Evolutionary conservation across 2,797 vertebrate species (phyloP).

Genomic region (Babyrousa celebensis): DNA sequence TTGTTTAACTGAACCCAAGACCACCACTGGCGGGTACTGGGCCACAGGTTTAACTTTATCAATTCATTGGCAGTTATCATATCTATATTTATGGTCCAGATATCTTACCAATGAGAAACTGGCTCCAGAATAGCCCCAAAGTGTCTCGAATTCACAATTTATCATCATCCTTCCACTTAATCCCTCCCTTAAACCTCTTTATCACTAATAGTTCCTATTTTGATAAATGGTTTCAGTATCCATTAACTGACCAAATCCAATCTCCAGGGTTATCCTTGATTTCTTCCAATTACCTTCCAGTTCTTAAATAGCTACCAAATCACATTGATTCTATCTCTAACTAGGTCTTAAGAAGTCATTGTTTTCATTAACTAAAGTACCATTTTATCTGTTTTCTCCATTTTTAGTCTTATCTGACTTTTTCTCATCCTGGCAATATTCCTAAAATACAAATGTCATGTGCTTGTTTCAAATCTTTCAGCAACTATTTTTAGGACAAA

Average conservation of each 20-base stretch:
- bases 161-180: background rate
- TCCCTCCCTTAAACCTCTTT: background rate
- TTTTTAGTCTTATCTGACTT: background rate
- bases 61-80: background rate
- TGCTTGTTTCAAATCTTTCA: constrained; percentile 39
- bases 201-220: background rate
- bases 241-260: background rate
- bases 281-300: background rate
- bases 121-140: background rate
- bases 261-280: background rate
- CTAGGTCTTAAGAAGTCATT: background rate
- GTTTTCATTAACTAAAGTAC: background rate
- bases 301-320: constrained; percentile 35
- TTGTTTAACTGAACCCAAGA: constrained; percentile 12
- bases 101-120: background rate
- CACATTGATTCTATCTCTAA: background rate
- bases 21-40: background rate
- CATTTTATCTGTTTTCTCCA: background rate
- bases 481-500: constrained; percentile 34
- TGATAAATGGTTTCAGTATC: background rate
- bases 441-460: constrained; percentile 10
- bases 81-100: background rate
- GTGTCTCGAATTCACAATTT: constrained; percentile 10
- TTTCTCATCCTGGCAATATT: constrained; percentile 22
- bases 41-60: background rate